Evolutionary conservation across 2,888 invertebrate species (phyloP).

Genomic region (Lutraria lutraria): DNA sequence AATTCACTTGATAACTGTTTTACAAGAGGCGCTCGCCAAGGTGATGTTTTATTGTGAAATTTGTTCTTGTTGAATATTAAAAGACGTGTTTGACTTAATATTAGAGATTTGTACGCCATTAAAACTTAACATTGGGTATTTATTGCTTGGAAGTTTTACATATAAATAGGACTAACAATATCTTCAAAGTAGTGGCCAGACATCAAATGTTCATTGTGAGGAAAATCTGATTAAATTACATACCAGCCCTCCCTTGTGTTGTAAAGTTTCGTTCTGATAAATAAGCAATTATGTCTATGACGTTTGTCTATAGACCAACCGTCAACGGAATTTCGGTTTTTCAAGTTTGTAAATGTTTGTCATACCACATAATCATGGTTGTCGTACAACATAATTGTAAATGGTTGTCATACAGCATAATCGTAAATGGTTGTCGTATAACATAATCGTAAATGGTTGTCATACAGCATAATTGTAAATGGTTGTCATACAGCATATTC

Average conservation of each 20-base stretch:
- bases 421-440: too few species aligned
- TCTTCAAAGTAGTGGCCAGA: not conserved
- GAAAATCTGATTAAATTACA: not conserved
- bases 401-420: too few species aligned
- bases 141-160: not conserved
- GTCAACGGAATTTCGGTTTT: too few species aligned
- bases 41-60: conserved; percentile 27
- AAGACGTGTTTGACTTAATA: conserved; percentile 41
- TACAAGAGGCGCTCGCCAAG: conserved; percentile 44
- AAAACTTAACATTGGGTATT: conserved; percentile 24
- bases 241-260: not conserved
- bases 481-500: too few species aligned
- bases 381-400: too few species aligned
- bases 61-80: conserved; percentile 43
- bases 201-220: not conserved
- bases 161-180: not conserved
- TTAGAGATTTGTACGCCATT: conserved; percentile 48
- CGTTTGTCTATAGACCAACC: too few species aligned
- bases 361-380: too few species aligned
- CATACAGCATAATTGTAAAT: too few species aligned
- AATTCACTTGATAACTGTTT: conserved; percentile 25
- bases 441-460: too few species aligned
- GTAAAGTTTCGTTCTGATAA: not conserved
- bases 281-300: not conserved
- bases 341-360: too few species aligned